Evolutionary conservation across 1,140 invertebrate genomes (phyloP), one percentile per base, ranked within the genome.

Genomic region (Lucilia cuprina): DNA sequence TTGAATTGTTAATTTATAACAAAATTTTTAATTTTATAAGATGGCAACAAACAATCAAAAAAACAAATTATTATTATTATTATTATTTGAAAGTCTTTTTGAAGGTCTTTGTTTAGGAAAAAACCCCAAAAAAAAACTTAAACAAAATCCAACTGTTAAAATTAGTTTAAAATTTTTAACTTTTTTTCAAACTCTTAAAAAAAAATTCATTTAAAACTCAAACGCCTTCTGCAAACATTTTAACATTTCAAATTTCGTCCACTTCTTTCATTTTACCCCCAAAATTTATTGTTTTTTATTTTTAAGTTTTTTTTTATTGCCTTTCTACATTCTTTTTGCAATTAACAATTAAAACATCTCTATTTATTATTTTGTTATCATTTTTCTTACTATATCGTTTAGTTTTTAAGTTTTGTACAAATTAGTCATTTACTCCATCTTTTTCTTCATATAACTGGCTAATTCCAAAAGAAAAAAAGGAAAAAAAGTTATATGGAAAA

Each of bases 371-470:
- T 41, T 55, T 55, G 7, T 41, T 41, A 12, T 55, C 0, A 8
- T 80, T 80, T 12, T 80, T 80, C 19, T 50, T 47, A 49, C 9
- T 80, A 25, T 80, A 21, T 78, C 7, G 17, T 80, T 21, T 49
- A 80, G 13, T 19, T 70, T 30, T 70, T 83, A 83, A 83, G 65
- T 83, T n/a, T 74, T 80, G 77, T 80, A 80, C 77, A 80, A 80
- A 80, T 80, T 80, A 80, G 77, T 80, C 77, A 80, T 80, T 70
- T 50, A 80, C 77, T 80, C 77, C 2, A 41, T 41, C 7, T 41
- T 41, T n/a, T n/a, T n/a, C n/a, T 80, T 80, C 25, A 77, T 19
- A 35, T 77, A 34, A 41, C 21, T 41, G 74, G 74, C 74, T 77
- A n/a, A n/a, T 80, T 49, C 19, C 13, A 21, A 80, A 80, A 21